Evolutionary conservation across 2,113 vertebrate genomes (phyloP).

Genomic region (Gopherus flavomarginatus): DNA sequence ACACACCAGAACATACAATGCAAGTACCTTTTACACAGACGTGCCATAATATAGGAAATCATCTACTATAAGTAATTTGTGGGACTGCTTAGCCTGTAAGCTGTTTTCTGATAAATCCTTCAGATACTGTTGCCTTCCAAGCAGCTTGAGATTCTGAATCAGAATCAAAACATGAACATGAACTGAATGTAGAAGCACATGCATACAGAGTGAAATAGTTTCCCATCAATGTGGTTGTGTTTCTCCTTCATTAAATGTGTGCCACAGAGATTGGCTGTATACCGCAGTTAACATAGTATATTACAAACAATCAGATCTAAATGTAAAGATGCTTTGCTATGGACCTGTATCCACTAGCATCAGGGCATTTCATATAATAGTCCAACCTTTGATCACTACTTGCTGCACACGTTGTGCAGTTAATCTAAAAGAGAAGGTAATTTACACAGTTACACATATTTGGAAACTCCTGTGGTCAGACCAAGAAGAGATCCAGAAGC

Average conservation of each 20-base stretch:
- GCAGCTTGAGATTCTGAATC: not conserved
- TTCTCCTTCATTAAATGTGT: not conserved
- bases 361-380: not conserved
- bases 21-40: not conserved
- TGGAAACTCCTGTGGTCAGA: not conserved
- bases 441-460: not conserved
- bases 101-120: not conserved
- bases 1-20: not conserved
- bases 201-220: not conserved
- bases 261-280: accelerated
- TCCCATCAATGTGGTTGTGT: accelerated
- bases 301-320: accelerated
- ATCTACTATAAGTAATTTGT: not conserved
- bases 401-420: accelerated
- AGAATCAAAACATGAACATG: not conserved
- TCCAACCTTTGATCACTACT: not conserved
- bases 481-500: not conserved
- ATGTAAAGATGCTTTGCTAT: not conserved
- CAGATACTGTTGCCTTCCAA: not conserved
- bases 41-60: not conserved
- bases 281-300: not conserved
- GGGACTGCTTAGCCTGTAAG: not conserved
- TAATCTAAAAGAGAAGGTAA: not conserved
- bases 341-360: not conserved
- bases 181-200: not conserved